Evolutionary conservation across 2,888 invertebrate species (phyloP), one percentile per base, ranked within the genome.

Genomic region (Nebria salina): DNA sequence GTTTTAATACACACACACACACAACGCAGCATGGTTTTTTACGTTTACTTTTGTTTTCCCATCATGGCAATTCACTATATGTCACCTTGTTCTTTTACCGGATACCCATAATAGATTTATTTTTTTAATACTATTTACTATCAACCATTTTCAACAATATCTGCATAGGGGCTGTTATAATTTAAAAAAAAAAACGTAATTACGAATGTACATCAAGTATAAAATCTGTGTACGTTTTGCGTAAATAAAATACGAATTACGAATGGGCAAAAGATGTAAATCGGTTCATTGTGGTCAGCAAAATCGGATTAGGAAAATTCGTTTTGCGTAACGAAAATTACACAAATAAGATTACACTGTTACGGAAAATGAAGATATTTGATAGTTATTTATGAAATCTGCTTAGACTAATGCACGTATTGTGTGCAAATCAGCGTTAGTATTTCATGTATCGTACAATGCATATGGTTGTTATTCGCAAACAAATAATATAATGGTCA

Each of bases 331-430:
- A 70, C 34, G 34, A 34, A 2, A 54, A 54, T 8, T 0, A 26
- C 70, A n/a, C 66, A 70, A 70, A 70, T 25, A 70, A 70, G 70
- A 20, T 70, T 70, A 70, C 25, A 26, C 15, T 34, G 54, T 54
- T 54, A 13, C 4, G 1, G 2, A 70, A 2, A 26, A 70, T 34
- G 34, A 34, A 34, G 70, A 70, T 66, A 66, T 25, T 66, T 66
- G 66, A 66, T 70, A 15, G 25, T 20, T 26, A 70, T 70, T 70
- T 20, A 34, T 25, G 54, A 54, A 54, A 54, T 54, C 54, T 70
- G 70, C 70, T 70, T 26, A 70, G 25, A 34, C 11, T 70, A 70
- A 70, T 70, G n/a, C 70, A 11, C 2, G 70, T 26, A 70, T 70
- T 70, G 70, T 70, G 34, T 25, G 9, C 70, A 15, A 70, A 70